Percentiles rank a stretch among this genome's conserved stretches.
phyloP scores from a whole-genome alignment of 2,797 vertebrate genomes.

The Spheniscus humboldti region DNA sequence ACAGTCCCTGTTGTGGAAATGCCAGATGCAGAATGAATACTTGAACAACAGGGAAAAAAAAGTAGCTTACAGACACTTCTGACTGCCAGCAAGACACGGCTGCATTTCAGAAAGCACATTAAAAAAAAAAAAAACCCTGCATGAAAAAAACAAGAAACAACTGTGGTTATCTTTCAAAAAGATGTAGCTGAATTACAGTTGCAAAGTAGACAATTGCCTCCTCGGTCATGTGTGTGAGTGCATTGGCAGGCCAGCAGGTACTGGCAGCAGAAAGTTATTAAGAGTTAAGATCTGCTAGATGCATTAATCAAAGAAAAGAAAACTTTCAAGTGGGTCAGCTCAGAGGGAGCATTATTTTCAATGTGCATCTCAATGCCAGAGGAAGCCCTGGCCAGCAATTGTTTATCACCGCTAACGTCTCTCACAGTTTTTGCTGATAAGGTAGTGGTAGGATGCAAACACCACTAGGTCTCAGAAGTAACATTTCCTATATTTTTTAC shows the following conservation, averaged over 20 bases:
- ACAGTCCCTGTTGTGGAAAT: neutral
- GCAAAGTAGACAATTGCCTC: neutral
- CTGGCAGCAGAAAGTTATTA: neutral
- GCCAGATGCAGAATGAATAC: constrained; percentile 52
- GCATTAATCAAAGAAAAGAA: neutral
- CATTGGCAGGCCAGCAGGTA: neutral
- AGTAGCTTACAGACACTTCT: constrained; percentile 15
- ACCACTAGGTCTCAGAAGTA: neutral
- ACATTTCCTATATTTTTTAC: neutral
- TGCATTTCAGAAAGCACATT: constrained; percentile 14
- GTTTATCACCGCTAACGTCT: neutral
- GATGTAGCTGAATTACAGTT: neutral
- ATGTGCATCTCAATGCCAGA: neutral
- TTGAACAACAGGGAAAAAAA: constrained; percentile 8
- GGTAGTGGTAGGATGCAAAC: neutral
- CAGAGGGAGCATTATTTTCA: neutral
- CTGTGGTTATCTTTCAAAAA: neutral
- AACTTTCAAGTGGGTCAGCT: neutral
- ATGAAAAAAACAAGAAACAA: neutral
- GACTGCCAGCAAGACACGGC: neutral
- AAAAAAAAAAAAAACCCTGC: neutral
- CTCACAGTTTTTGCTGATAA: neutral
- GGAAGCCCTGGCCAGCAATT: neutral
- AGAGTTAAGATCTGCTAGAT: neutral
- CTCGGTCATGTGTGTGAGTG: neutral